phyloP scores from a whole-genome alignment of 2,797 vertebrate species.

The Gephyroberyx darwinii region DNA sequence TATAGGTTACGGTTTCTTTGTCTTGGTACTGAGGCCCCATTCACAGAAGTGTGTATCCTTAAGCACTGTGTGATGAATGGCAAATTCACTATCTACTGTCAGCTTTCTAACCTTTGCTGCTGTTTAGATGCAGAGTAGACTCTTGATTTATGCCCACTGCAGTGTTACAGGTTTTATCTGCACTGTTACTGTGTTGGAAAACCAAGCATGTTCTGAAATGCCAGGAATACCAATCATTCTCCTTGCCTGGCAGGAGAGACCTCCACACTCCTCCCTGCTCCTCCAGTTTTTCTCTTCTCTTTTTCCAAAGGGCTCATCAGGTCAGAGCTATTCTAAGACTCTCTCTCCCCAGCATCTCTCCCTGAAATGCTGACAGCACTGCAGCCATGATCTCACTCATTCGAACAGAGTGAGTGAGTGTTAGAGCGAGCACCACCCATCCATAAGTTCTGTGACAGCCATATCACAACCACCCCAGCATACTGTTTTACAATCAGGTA shows the following conservation, averaged over 20 bases:
- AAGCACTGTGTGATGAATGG: slow-evolving; percentile 1
- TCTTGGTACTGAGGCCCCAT: slow-evolving; percentile 1
- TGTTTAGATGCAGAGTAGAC: slow-evolving; percentile 20
- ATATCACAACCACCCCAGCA: neutral
- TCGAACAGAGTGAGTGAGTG: slow-evolving; percentile 29
- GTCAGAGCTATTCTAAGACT: slow-evolving; percentile 14
- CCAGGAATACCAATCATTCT: slow-evolving; percentile 51
- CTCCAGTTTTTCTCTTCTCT: neutral
- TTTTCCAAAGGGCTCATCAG: slow-evolving; percentile 20
- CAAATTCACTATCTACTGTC: slow-evolving; percentile 31
- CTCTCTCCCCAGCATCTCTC: slow-evolving; percentile 3
- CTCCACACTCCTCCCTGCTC: slow-evolving; percentile 1
- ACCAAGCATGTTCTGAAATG: slow-evolving; percentile 48
- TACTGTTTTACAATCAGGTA: slow-evolving; percentile 17
- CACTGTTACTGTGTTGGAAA: slow-evolving; percentile 33
- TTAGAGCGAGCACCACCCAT: slow-evolving; percentile 22
- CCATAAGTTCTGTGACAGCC: slow-evolving; percentile 11
- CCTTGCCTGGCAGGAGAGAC: slow-evolving; percentile 36
- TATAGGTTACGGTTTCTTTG: slow-evolving; percentile 19
- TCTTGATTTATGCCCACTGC: slow-evolving; percentile 15
- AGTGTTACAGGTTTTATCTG: slow-evolving; percentile 6
- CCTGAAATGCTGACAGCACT: slow-evolving; percentile 47
- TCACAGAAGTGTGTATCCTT: slow-evolving; percentile 11
- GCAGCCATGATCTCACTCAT: slow-evolving; percentile 47
- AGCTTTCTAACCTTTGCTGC: slow-evolving; percentile 14